Evolutionary conservation across 2,888 invertebrate genomes (phyloP).

Genomic region (Cosmopolites sordidus): DNA sequence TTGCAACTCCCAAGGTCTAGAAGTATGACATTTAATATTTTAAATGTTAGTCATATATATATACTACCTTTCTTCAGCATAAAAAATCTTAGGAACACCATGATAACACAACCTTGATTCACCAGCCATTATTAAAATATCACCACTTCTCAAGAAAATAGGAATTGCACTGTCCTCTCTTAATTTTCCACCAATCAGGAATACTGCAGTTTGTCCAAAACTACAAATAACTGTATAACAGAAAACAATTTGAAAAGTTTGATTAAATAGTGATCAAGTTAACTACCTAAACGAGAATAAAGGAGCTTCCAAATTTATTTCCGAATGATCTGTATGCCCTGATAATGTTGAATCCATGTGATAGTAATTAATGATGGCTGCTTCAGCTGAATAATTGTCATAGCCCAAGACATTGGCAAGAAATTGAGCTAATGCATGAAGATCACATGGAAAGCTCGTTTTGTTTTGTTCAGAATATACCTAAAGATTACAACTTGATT

Average conservation of each 20-base stretch:
- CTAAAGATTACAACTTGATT: slow-evolving; percentile 41
- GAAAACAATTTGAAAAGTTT: no score
- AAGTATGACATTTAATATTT: slow-evolving; percentile 16
- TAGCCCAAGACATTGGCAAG: slow-evolving; percentile 60
- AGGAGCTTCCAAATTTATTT: slow-evolving; percentile 79
- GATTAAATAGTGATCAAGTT: neutral
- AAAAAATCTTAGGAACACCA: slow-evolving; percentile 84
- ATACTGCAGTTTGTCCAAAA: slow-evolving; percentile 93
- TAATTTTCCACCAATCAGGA: slow-evolving; percentile 80
- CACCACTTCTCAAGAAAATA: slow-evolving; percentile 80
- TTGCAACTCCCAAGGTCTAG: slow-evolving; percentile 17
- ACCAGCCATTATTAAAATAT: slow-evolving; percentile 86
- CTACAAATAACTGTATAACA: slow-evolving; percentile 59
- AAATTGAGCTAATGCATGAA: slow-evolving; percentile 60
- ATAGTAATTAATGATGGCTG: slow-evolving; percentile 96
- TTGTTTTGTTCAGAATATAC: slow-evolving; percentile 66
- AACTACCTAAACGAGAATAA: slow-evolving; percentile 81
- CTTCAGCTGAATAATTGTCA: slow-evolving; percentile 70
- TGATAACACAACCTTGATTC: slow-evolving; percentile 84
- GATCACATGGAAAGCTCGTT: slow-evolving; percentile 69
- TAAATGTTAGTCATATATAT: slow-evolving; percentile 42
- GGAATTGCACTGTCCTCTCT: slow-evolving; percentile 65
- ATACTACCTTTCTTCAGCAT: slow-evolving; percentile 51
- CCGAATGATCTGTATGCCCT: slow-evolving; percentile 94
- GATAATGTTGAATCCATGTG: slow-evolving; percentile 87